A percentile compares a stretch with the other conserved stretches of the same genome.
These are phyloP conservation scores for Raja brachyura DNA, from an alignment of 2,113 vertebrate species.

Conservation along the genomic window DNA sequence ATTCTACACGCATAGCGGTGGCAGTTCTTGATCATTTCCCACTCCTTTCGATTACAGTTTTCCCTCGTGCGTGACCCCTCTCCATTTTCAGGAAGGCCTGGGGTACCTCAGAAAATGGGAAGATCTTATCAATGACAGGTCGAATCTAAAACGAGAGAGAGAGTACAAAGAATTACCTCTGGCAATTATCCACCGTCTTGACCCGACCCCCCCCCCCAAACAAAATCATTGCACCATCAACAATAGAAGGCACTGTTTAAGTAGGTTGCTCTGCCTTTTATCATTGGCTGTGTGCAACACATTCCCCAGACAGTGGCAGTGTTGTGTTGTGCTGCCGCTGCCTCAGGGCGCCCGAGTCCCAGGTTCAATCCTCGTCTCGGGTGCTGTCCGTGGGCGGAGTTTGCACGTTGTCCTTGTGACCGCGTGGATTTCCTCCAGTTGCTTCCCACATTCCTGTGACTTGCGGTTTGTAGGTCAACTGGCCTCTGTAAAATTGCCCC, in stretches of 20 bases:
- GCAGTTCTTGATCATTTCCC: constrained; percentile 42
- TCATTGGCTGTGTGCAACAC: not conserved
- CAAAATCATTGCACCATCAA: not conserved
- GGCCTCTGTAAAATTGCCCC: too few relatives aligned
- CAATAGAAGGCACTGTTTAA: not conserved
- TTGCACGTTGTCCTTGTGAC: too few relatives aligned
- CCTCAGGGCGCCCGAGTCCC: too few relatives aligned
- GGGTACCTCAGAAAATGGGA: constrained; percentile 78
- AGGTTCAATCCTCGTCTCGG: too few relatives aligned
- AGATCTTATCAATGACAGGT: constrained; percentile 79
- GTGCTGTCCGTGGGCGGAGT: too few relatives aligned
- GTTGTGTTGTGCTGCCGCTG: too few relatives aligned
- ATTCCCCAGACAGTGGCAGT: not conserved
- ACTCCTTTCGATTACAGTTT: constrained; percentile 74
- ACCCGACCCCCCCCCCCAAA: too few relatives aligned
- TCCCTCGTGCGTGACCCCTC: constrained; percentile 83
- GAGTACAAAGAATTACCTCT: constrained; percentile 37
- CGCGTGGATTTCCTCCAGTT: too few relatives aligned
- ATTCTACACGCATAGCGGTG: not conserved
- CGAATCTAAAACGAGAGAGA: constrained; percentile 64
- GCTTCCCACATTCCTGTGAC: too few relatives aligned
- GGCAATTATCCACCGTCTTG: not conserved
- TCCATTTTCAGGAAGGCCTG: constrained; percentile 83
- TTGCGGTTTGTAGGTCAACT: too few relatives aligned
- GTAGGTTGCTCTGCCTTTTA: not conserved